Evolutionary conservation across 2,113 vertebrate species (phyloP), one percentile per base, ranked within the genome.

Genomic region (Pontoporia blainvillei): DNA sequence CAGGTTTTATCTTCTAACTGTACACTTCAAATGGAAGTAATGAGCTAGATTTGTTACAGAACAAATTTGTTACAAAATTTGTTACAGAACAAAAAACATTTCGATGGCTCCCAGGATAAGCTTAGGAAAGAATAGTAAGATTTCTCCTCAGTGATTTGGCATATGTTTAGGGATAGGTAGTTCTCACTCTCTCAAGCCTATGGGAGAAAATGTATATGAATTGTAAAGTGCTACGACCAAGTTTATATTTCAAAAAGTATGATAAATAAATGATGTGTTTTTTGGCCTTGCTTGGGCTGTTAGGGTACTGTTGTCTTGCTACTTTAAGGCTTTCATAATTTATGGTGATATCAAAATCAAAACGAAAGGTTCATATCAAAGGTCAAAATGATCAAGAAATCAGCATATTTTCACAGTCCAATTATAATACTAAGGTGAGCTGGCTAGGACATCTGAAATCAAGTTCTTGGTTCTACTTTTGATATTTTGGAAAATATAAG

Each of bases 41-140:
- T 21, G 21, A 91, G 4, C 52, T 79, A 79, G 13, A 52, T 79
- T 67, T 31, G 3, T 75, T 31, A n/a, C 0, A 89, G 44, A 97
- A 81, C 89, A 75, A 49, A 75, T 75, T 75, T 75, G 41, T 41
- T 75, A 17, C 27, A 75, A 75, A 46, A 59, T 73, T 67, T 29
- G 3, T 73, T 34, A 39, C 0, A 87, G 46, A 97, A 78, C 85
- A 49, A 76, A 76, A 34, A 34, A 76, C 17, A 76, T 76, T 73
- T 62, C 79, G 25, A 49, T 73, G 72, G 21, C 39, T 96, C 54
- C 29, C 75, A 49, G 17, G 76, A 14, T 36, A n/a, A 86, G 15
- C 59, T 96, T 93, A 46, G 86, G 41, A 83, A 94, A 88, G 62
- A 92, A 84, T 90, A 93, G 39, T 13, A 57, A 89, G 29, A 46